Evolutionary conservation across 1,140 invertebrate species (phyloP).

Genomic region (Atta colombica): DNA sequence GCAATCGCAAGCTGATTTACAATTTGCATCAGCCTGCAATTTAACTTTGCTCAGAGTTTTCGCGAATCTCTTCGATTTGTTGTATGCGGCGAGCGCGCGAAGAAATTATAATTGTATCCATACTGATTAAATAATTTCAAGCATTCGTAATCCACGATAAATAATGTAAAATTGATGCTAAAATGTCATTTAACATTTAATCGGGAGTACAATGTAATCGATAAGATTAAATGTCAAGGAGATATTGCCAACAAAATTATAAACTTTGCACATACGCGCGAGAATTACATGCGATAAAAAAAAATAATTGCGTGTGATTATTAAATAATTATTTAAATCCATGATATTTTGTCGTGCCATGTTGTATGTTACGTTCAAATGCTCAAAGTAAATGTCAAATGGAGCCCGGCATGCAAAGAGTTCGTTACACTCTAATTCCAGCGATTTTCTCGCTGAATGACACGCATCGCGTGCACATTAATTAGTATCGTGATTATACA

Average conservation of each 20-base stretch:
- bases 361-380: neutral
- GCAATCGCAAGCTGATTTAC: neutral
- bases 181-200: slow-evolving; percentile 31
- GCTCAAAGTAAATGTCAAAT: slow-evolving; percentile 33
- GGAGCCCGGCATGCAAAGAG: slow-evolving; percentile 11
- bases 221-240: slow-evolving; percentile 53
- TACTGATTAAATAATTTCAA: slow-evolving; percentile 15
- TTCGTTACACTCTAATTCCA: slow-evolving; percentile 39
- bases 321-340: slow-evolving; percentile 39
- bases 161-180: neutral
- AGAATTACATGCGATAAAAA: neutral
- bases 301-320: neutral
- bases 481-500: slow-evolving; percentile 38
- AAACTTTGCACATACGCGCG: neutral
- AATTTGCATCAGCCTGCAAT: slow-evolving; percentile 2
- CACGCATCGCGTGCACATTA: slow-evolving; percentile 64
- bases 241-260: slow-evolving; percentile 13
- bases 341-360: neutral
- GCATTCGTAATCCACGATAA: neutral
- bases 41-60: neutral
- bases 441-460: neutral
- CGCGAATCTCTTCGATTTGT: neutral
- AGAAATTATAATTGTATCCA: slow-evolving; percentile 30
- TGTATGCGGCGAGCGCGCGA: neutral
- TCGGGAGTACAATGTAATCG: slow-evolving; percentile 8